Conservation (phyloP, 2,797 vertebrate species). For the Protosalanx chinensis region DNA sequence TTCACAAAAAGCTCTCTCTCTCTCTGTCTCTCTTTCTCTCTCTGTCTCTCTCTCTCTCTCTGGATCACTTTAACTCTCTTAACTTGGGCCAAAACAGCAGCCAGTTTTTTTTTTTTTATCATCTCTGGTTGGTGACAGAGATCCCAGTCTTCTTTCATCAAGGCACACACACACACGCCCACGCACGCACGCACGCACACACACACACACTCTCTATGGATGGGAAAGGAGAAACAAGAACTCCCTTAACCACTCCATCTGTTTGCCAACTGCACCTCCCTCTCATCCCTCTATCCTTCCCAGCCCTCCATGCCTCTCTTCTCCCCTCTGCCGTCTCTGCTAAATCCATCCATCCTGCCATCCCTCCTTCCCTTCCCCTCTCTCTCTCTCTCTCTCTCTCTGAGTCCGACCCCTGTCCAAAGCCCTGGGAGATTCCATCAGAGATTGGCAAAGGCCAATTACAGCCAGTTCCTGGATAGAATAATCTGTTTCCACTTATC, state of each 20-base stretch:
- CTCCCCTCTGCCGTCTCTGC: no score
- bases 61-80: slow-evolving; percentile 25
- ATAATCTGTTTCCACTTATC: slow-evolving; percentile 64
- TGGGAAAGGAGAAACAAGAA: neutral
- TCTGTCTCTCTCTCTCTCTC: no score
- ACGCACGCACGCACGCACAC: neutral
- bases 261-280: neutral
- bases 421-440: slow-evolving; percentile 51
- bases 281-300: slow-evolving; percentile 17
- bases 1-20: slow-evolving; percentile 48
- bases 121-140: slow-evolving; percentile 24
- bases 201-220: neutral
- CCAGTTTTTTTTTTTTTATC: slow-evolving; percentile 15
- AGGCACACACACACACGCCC: slow-evolving; percentile 8
- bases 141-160: slow-evolving; percentile 19
- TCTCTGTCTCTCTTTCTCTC: neutral
- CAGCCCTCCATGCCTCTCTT: slow-evolving; percentile 7
- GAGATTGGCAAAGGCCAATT: slow-evolving; percentile 51
- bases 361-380: neutral
- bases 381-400: neutral
- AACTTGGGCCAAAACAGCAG: slow-evolving; percentile 25
- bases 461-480: slow-evolving; percentile 49
- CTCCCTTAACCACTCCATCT: no score
- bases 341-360: neutral
- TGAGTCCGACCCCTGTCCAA: slow-evolving; percentile 7